Evolutionary conservation across 2,888 invertebrate genomes (phyloP), one percentile per base, ranked within the genome.

Genomic region (Adelognathus sp.): DNA sequence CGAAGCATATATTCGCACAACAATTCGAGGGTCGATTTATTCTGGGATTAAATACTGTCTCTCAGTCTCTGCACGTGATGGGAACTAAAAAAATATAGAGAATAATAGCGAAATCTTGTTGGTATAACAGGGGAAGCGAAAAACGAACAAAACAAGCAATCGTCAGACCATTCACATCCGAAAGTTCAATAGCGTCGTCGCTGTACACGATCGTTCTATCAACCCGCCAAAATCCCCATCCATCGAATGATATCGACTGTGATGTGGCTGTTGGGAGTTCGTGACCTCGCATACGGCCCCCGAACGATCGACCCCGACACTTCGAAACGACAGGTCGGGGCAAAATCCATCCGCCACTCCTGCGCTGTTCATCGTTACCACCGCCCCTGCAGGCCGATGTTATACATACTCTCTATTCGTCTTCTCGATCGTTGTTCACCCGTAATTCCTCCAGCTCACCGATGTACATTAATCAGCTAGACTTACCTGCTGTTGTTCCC

Each of bases 401-500:
- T 24, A 18, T 46, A 9, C 46, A 7, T 0, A 18, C 21, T 4
- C 60, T 14, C 29, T 50, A 31, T 50, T 64, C 33, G 24, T 50
- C 64, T 50, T 33, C 33, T 50, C 64, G 64, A 64, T 63, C 61
- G 61, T 70, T 64, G 75, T 71, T 71, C 67, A 41, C n/a, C n/a
- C 72, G 72, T 66, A 72, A 76, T 79, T 72, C 71, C 76, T 58
- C 72, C 50, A 67, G 72, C 74, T 60, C 64, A 70, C 64, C 58
- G 66, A 63, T 64, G 67, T 64, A 76, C 75, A 76, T 79, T 79
- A 79, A 79, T 76, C 76, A 79, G 63, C 41, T 27, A 41, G 71
- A 79, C 76, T 76, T 76, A 79, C 72, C 72, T 63, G 66, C 39
- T 72, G 69, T 69, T 46, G 36, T 56, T 60, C 72, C 63, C 44